Evolutionary conservation across 1,140 invertebrate genomes (phyloP).

Genomic region (Monochamus saltuarius): DNA sequence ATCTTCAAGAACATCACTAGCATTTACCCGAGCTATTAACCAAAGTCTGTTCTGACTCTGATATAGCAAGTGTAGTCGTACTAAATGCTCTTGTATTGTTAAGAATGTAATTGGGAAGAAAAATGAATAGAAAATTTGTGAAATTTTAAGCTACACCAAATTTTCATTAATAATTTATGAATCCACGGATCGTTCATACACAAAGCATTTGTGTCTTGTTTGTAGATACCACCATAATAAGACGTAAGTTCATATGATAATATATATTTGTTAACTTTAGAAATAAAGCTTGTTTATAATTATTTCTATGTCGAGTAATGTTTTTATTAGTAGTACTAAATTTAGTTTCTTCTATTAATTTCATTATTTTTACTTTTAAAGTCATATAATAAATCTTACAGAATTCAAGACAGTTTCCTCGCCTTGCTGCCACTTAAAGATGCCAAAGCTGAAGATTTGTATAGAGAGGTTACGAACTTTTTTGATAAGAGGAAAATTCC

Average conservation of each 20-base stretch:
- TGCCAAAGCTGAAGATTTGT: conserved; percentile 9
- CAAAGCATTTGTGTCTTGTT: conserved; percentile 46
- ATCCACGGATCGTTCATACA: conserved; percentile 43
- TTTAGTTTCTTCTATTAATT: background rate
- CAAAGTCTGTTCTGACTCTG: conserved; percentile 25
- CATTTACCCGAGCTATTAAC: conserved; percentile 25
- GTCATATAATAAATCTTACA: background rate
- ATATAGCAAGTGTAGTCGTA: conserved; percentile 20
- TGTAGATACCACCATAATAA: conserved; percentile 7
- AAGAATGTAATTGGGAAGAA: conserved; percentile 24
- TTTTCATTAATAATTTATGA: conserved; percentile 52
- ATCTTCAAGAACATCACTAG: too few relatives aligned
- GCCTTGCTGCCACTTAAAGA: conserved; percentile 12
- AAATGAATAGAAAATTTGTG: conserved; percentile 23
- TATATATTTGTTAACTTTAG: background rate
- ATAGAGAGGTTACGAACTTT: conserved; percentile 13
- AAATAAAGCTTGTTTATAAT: too few relatives aligned
- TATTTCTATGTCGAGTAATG: too few relatives aligned
- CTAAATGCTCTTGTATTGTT: conserved; percentile 22
- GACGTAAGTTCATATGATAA: conserved; percentile 6
- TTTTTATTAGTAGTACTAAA: too few relatives aligned
- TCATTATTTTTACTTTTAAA: conserved; percentile 1
- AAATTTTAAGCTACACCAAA: conserved; percentile 35
- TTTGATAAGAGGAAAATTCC: conserved; percentile 38
- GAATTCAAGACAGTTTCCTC: conserved; percentile 16